These are phyloP conservation scores for Diloba caeruleocephala DNA, from an alignment of 2,888 invertebrate genomes.

Conservation along the genomic window DNA sequence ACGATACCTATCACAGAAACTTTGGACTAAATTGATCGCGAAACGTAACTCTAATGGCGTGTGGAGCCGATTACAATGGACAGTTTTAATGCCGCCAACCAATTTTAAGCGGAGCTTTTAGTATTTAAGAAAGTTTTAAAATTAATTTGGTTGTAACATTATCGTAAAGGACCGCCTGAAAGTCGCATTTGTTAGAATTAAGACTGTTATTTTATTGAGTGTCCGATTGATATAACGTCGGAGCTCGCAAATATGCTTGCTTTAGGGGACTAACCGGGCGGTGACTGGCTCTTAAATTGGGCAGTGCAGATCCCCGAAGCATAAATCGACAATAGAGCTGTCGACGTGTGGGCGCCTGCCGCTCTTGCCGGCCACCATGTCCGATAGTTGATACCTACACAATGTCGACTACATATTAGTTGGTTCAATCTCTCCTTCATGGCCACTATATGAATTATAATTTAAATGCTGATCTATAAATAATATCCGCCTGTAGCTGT, in stretches of 20 bases:
- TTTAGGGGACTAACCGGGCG: slow-evolving; percentile 58
- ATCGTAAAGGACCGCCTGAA: slow-evolving; percentile 26
- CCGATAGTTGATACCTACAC: no score
- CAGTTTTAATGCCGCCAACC: slow-evolving; percentile 47
- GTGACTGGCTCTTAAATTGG: slow-evolving; percentile 66
- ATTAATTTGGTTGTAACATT: slow-evolving; percentile 46
- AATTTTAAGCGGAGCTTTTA: slow-evolving; percentile 33
- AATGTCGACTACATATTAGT: slow-evolving; percentile 50
- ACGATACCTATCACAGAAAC: slow-evolving; percentile 76
- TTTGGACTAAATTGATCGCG: slow-evolving; percentile 74
- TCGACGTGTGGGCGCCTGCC: slow-evolving; percentile 70
- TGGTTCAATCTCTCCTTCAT: slow-evolving; percentile 43
- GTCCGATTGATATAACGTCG: slow-evolving; percentile 33
- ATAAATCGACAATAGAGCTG: slow-evolving; percentile 82
- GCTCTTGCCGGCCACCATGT: no score
- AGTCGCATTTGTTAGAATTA: slow-evolving; percentile 20
- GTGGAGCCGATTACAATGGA: slow-evolving; percentile 58
- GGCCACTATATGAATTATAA: slow-evolving; percentile 44
- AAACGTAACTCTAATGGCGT: slow-evolving; percentile 70
- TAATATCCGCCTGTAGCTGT: no score
- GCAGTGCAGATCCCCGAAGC: slow-evolving; percentile 62
- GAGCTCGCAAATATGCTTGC: slow-evolving; percentile 54
- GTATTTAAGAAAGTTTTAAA: slow-evolving; percentile 45
- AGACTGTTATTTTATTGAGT: slow-evolving; percentile 31
- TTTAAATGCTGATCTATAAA: no score